A percentile compares a stretch with the other conserved stretches of the same genome.
Evolutionary conservation across 2,888 invertebrate species (phyloP).

Genomic region (Drosophila anomalata): DNA sequence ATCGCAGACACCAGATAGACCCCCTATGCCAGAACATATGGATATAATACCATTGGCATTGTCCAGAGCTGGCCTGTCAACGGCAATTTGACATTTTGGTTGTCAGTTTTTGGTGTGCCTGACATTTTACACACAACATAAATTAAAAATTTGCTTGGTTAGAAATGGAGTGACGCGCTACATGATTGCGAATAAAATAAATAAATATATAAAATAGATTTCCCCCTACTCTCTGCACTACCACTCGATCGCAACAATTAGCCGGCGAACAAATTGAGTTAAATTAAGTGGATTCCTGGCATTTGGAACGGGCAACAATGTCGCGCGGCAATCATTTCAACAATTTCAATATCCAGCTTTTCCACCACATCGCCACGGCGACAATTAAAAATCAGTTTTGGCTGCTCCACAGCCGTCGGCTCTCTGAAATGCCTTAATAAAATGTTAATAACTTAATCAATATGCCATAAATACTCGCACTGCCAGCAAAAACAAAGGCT

Average conservation of each 20-base stretch:
- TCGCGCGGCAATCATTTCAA: slow-evolving; percentile 49
- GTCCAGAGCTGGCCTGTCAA: slow-evolving; percentile 57
- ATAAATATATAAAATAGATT: slow-evolving; percentile 30
- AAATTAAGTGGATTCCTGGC: slow-evolving; percentile 64
- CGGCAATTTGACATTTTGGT: slow-evolving; percentile 71
- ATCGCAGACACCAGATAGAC: slow-evolving; percentile 51
- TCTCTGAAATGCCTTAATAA: slow-evolving; percentile 72
- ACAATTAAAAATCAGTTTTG: slow-evolving; percentile 62
- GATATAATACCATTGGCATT: slow-evolving; percentile 29
- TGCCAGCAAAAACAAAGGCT: slow-evolving; percentile 48
- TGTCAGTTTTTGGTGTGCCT: slow-evolving; percentile 71
- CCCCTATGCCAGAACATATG: slow-evolving; percentile 35
- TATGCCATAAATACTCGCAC: slow-evolving; percentile 74
- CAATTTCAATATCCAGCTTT: slow-evolving; percentile 53
- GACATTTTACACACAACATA: slow-evolving; percentile 76
- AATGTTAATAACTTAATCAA: slow-evolving; percentile 79
- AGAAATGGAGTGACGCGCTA: slow-evolving; percentile 27
- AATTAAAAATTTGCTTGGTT: slow-evolving; percentile 60
- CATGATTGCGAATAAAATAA: slow-evolving; percentile 32
- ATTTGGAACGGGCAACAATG: slow-evolving; percentile 39
- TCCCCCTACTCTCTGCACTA: not conserved
- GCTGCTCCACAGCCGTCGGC: slow-evolving; percentile 59
- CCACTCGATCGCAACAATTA: slow-evolving; percentile 51
- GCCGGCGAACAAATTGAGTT: slow-evolving; percentile 57
- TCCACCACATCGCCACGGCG: slow-evolving; percentile 8